These are phyloP conservation scores for Chloebia gouldiae DNA, from an alignment of 2,113 vertebrate species.

Conservation along the genomic window DNA sequence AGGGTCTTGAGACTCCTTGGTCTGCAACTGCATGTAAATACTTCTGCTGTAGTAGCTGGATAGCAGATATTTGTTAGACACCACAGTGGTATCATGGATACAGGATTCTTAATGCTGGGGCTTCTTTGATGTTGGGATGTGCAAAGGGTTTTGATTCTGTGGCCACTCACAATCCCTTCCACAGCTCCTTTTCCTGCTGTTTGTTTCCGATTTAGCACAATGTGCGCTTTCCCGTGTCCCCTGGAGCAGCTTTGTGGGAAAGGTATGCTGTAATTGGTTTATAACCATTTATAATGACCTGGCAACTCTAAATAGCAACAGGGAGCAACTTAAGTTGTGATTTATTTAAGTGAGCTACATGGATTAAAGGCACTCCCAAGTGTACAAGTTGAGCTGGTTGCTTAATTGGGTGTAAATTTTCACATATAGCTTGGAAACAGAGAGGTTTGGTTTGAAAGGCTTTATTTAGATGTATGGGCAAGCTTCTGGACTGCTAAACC, in stretches of 20 bases:
- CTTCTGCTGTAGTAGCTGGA: not conserved
- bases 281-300: conserved; percentile 46
- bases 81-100: not conserved
- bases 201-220: conserved; percentile 16
- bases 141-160: not conserved
- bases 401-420: conserved; percentile 56
- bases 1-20: conserved; percentile 20
- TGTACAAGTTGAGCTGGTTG: conserved; percentile 26
- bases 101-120: not conserved
- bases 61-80: conserved; percentile 29
- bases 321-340: conserved; percentile 55
- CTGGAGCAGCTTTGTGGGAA: conserved; percentile 47
- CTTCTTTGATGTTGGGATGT: not conserved
- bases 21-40: conserved; percentile 9
- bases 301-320: conserved; percentile 39
- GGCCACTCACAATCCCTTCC: not conserved
- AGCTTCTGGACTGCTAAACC: conserved; percentile 27
- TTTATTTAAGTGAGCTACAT: conserved; percentile 58
- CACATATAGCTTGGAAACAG: conserved; percentile 32
- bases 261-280: conserved; percentile 53
- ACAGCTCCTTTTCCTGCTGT: not conserved
- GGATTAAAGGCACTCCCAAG: conserved; percentile 59
- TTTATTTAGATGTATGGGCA: conserved; percentile 18
- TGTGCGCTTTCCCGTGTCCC: not conserved
- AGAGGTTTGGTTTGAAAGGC: not conserved